Conservation (phyloP, 1,140 invertebrate species). For the Drosophila ambigua region DNA sequence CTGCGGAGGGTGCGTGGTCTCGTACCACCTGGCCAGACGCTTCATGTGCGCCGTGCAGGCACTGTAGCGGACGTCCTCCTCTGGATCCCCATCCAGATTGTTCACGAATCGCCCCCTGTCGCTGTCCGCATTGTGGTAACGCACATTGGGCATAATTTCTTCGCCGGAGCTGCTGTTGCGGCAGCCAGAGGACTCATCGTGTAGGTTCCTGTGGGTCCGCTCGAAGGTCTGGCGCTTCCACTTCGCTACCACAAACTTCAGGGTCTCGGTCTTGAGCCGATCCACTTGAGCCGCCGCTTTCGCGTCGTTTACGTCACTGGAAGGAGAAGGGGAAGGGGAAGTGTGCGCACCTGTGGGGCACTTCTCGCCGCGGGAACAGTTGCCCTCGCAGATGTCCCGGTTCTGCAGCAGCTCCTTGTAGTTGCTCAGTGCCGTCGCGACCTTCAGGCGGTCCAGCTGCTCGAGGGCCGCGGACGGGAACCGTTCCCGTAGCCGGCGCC, state of each 20-base stretch:
- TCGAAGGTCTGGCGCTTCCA: constrained; percentile 45
- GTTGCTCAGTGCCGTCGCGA: constrained; percentile 89
- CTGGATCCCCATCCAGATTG: constrained; percentile 43
- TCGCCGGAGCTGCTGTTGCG: constrained; percentile 39
- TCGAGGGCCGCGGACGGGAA: constrained; percentile 91
- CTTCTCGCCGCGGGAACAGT: constrained; percentile 91
- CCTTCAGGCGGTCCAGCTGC: constrained; percentile 90
- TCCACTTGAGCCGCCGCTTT: neutral
- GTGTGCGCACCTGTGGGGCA: constrained; percentile 90
- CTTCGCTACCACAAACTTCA: constrained; percentile 56
- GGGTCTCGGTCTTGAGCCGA: constrained; percentile 29
- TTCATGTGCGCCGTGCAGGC: constrained; percentile 13
- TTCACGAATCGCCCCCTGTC: constrained; percentile 48
- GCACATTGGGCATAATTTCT: constrained; percentile 55
- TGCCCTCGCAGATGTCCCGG: constrained; percentile 92
- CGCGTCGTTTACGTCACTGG: neutral
- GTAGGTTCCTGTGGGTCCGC: no score
- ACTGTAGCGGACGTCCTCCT: constrained; percentile 1
- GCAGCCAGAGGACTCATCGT: neutral
- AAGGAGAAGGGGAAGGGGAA: constrained; percentile 76
- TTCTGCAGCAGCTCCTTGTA: constrained; percentile 92
- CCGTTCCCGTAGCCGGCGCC: constrained; percentile 91
- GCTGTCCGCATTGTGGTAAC: constrained; percentile 37
- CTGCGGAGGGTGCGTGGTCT: neutral
- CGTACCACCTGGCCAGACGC: constrained; percentile 16